Conservation (phyloP, 2,888 invertebrate species). For the Alitta virens region DNA sequence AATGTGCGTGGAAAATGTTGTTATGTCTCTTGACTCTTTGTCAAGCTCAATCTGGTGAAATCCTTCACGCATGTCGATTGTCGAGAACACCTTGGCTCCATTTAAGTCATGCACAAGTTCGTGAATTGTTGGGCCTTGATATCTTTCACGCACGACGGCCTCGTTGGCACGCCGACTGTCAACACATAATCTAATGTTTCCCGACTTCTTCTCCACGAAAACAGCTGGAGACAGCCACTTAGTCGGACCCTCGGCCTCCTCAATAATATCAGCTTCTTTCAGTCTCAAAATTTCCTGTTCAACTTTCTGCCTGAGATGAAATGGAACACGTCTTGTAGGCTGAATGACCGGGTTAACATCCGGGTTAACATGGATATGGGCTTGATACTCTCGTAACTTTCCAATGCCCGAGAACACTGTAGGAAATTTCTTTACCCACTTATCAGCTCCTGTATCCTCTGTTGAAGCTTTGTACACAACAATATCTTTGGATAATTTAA, state of each 20-base stretch:
- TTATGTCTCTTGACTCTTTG: conserved; percentile 7
- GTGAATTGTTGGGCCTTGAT: conserved; percentile 20
- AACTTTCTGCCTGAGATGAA: conserved; percentile 1
- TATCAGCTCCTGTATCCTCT: too few species aligned
- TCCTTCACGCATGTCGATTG: conserved; percentile 3
- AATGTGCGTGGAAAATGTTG: conserved; percentile 8
- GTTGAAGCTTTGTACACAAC: too few species aligned
- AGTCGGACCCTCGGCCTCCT: conserved; percentile 19
- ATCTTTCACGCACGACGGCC: conserved; percentile 19
- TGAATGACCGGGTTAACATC: conserved; percentile 3
- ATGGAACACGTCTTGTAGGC: not conserved
- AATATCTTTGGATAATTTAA: too few species aligned
- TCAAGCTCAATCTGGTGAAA: conserved; percentile 16
- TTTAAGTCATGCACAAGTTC: conserved; percentile 1
- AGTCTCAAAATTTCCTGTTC: not conserved
- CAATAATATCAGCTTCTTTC: conserved; percentile 17
- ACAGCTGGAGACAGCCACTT: conserved; percentile 27
- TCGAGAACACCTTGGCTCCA: not conserved
- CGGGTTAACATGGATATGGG: not conserved
- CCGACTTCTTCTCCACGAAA: conserved; percentile 19
- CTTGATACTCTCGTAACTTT: conserved; percentile 7
- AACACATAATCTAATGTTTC: conserved; percentile 12
- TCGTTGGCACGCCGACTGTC: conserved; percentile 24
- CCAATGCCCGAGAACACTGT: conserved; percentile 1
- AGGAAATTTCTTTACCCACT: too few species aligned